phyloP scores from a whole-genome alignment of 37 sponge, comb jelly and placozoan genomes.

The Agelas oroides region DNA sequence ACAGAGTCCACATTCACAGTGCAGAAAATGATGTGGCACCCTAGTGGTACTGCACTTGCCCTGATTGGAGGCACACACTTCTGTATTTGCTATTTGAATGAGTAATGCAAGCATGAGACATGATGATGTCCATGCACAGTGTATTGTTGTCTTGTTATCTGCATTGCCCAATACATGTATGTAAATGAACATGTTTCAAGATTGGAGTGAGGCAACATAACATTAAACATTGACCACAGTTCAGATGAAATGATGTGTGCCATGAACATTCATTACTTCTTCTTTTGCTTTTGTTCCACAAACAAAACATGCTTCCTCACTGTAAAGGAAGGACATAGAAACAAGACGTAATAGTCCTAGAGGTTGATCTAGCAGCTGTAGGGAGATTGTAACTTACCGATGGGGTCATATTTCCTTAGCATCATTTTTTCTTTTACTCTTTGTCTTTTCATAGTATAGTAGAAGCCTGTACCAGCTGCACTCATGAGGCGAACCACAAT shows the following conservation, averaged over 20 bases:
- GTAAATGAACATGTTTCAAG: no score
- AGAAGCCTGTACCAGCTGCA: constrained; percentile 94
- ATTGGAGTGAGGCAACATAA: no score
- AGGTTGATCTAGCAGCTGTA: no score
- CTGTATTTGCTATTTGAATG: constrained; percentile 84
- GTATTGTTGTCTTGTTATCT: no score
- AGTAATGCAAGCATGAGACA: background rate
- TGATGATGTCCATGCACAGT: no score
- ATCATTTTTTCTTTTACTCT: constrained; percentile 71
- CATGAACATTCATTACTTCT: no score
- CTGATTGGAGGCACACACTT: constrained; percentile 83
- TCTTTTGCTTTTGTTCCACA: constrained; percentile 75
- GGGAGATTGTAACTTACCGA: constrained; percentile 46
- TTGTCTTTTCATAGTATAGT: constrained; percentile 79
- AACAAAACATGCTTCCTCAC: constrained; percentile 89
- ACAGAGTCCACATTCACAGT: constrained; percentile 65
- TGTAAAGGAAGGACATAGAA: constrained; percentile 26
- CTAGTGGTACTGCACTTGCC: constrained; percentile 76
- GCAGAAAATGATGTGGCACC: constrained; percentile 79
- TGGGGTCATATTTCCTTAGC: constrained; percentile 90
- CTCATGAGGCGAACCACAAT: constrained; percentile 78
- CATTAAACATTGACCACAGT: no score
- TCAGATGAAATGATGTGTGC: no score
- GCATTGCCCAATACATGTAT: no score
- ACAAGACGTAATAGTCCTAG: no score